Evolutionary conservation across 2,797 vertebrate genomes (phyloP).

Genomic region (Podarcis lilfordi): DNA sequence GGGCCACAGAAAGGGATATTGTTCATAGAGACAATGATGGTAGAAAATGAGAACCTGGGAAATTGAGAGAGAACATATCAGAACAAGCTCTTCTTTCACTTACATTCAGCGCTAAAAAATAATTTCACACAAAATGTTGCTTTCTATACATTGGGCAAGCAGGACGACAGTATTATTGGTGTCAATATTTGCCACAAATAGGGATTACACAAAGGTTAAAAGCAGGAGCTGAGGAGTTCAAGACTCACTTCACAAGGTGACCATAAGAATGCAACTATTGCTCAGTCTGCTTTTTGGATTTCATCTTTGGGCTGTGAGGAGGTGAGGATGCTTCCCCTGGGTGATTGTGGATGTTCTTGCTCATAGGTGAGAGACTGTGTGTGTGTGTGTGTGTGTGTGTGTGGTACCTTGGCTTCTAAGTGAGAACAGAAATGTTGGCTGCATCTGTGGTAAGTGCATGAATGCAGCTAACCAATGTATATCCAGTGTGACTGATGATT

Average conservation of each 20-base stretch:
- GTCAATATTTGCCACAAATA: neutral
- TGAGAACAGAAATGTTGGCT: too few species aligned
- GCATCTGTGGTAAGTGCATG: too few species aligned
- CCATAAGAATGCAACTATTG: neutral
- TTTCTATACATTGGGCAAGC: neutral
- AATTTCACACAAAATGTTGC: too few species aligned
- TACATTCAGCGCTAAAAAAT: neutral
- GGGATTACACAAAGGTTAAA: too few species aligned
- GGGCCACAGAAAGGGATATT: constrained; percentile 88
- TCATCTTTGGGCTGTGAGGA: too few species aligned
- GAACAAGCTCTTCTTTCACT: neutral
- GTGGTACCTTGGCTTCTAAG: too few species aligned
- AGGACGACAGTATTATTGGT: neutral
- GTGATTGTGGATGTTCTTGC: too few species aligned
- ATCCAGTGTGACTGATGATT: too few species aligned
- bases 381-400: too few species aligned
- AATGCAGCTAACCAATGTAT: too few species aligned
- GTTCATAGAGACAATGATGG: constrained; percentile 85
- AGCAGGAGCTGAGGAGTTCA: neutral
- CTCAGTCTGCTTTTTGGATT: neutral
- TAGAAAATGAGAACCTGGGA: constrained; percentile 94
- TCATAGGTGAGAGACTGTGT: too few species aligned
- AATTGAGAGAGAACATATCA: neutral
- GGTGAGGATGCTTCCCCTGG: too few species aligned
- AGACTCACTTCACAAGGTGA: neutral